Conservation (phyloP, 2,797 vertebrate species). For the Acrossocheilus wenchowensis region DNA sequence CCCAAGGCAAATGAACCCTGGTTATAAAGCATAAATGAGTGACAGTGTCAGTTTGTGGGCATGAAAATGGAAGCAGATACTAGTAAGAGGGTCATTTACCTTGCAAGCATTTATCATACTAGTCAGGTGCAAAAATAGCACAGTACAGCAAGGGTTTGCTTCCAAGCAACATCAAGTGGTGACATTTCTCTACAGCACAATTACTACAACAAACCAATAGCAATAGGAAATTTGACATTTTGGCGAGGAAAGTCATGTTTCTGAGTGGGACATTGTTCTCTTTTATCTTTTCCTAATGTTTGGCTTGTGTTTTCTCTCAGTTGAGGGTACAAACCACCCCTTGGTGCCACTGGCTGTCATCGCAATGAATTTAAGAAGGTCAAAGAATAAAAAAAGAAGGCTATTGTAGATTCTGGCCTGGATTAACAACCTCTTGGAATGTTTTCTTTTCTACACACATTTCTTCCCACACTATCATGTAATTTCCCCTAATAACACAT, state of each 20-base stretch:
- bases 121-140: slow-evolving; percentile 32
- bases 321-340: neutral
- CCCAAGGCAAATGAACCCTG: neutral
- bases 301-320: neutral
- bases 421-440: neutral
- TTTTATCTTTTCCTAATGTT: neutral
- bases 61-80: slow-evolving; percentile 13
- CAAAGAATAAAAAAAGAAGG: neutral
- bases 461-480: neutral
- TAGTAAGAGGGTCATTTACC: neutral
- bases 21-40: neutral
- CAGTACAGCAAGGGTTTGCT: slow-evolving; percentile 4
- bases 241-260: neutral
- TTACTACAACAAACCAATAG: neutral
- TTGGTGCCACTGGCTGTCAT: neutral
- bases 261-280: neutral
- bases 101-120: slow-evolving; percentile 7
- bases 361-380: neutral
- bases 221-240: neutral
- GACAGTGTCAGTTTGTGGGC: neutral
- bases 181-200: neutral
- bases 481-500: neutral
- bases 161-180: slow-evolving; percentile 1
- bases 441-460: neutral
- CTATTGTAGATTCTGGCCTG: neutral